Conservation (phyloP, 1,140 invertebrate species). For the Chymomyza costata region DNA sequence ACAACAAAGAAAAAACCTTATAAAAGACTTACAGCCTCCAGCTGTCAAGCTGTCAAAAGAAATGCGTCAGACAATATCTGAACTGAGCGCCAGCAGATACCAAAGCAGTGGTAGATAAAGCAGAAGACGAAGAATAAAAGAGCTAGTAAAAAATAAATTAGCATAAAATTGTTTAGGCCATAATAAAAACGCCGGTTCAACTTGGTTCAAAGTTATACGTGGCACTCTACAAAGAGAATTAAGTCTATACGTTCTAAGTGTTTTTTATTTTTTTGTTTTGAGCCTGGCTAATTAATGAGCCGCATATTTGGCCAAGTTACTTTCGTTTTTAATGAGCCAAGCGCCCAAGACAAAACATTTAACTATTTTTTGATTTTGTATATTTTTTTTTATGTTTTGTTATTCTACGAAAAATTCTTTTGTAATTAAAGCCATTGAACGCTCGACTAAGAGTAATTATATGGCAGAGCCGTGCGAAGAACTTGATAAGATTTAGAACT, state of each 20-base stretch:
- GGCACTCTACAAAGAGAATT: too few relatives aligned
- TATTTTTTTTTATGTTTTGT: slow-evolving; percentile 13
- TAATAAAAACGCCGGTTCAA: too few relatives aligned
- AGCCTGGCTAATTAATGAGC: slow-evolving; percentile 56
- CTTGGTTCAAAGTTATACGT: too few relatives aligned
- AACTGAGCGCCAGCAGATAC: slow-evolving; percentile 20
- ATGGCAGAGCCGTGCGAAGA: slow-evolving; percentile 57
- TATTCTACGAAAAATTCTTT: slow-evolving; percentile 43
- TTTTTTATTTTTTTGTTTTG: neutral
- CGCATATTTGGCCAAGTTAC: slow-evolving; percentile 37
- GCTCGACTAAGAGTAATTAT: slow-evolving; percentile 61
- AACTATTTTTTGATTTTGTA: too few relatives aligned
- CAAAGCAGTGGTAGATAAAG: too few relatives aligned
- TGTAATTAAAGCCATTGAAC: slow-evolving; percentile 63
- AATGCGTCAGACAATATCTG: too few relatives aligned
- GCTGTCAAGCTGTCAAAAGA: slow-evolving; percentile 21
- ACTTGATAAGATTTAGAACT: slow-evolving; percentile 70
- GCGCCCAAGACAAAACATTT: slow-evolving; percentile 38
- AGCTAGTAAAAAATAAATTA: slow-evolving; percentile 30
- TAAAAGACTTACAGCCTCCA: too few relatives aligned
- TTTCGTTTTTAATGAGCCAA: slow-evolving; percentile 68
- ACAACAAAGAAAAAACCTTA: too few relatives aligned
- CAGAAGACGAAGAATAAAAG: slow-evolving; percentile 15
- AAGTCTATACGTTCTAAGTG: too few relatives aligned
- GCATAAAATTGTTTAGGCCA: too few relatives aligned